Evolutionary conservation across 2,888 invertebrate genomes (phyloP).

Genomic region (Tuberolachnus salignus): DNA sequence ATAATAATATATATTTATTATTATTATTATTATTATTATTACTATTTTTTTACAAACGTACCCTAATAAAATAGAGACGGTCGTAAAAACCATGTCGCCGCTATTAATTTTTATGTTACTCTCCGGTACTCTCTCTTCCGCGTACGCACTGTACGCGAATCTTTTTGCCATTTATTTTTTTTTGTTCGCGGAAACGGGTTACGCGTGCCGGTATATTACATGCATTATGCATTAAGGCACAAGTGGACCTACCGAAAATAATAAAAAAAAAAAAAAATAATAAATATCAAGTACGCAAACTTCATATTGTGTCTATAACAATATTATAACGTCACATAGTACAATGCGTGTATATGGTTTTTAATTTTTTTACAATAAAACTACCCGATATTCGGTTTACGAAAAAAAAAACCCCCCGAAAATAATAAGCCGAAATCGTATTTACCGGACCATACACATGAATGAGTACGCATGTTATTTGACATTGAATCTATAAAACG

Average conservation of each 20-base stretch:
- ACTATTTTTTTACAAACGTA: constrained; percentile 51
- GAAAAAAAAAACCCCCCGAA: neutral
- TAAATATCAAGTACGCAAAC: constrained; percentile 41
- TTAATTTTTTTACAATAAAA: neutral
- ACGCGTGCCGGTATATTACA: constrained; percentile 54
- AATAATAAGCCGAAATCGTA: neutral
- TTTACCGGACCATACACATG: neutral
- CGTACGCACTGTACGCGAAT: constrained; percentile 35
- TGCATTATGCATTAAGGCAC: constrained; percentile 56
- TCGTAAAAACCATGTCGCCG: constrained; percentile 56
- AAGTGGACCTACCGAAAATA: constrained; percentile 52
- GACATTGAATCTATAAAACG: no score
- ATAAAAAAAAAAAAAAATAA: constrained; percentile 42
- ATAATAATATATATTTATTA: constrained; percentile 21
- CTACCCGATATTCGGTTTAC: constrained; percentile 1
- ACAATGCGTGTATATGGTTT: neutral
- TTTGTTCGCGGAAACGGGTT: constrained; percentile 56
- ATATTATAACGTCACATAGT: neutral
- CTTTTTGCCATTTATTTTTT: constrained; percentile 54
- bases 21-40: constrained; percentile 13
- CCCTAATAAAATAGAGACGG: constrained; percentile 54
- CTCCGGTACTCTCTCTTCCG: constrained; percentile 27
- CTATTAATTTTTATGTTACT: constrained; percentile 55
- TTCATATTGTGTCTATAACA: constrained; percentile 25
- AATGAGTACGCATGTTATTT: no score